Percentiles rank a stretch among this genome's conserved stretches.
phyloP scores from a whole-genome alignment of 2,113 vertebrate species.

The Coryphaenoides rupestris region DNA sequence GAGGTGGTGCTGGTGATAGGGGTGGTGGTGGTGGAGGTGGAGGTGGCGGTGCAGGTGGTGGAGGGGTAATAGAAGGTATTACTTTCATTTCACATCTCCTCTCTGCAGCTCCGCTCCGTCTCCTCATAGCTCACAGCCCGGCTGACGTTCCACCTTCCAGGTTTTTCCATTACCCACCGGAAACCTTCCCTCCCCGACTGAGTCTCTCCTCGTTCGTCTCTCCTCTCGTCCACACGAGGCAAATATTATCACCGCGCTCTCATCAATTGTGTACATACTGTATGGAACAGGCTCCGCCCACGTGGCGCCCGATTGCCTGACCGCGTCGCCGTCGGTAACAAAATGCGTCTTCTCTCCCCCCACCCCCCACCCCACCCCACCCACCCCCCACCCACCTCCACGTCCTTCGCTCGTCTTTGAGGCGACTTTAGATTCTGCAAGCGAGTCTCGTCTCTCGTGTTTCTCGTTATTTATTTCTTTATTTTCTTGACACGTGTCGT shows the following conservation, averaged over 20 bases:
- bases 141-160: slow-evolving; percentile 58
- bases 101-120: slow-evolving; percentile 41
- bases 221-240: slow-evolving; percentile 22
- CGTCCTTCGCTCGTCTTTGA: slow-evolving; percentile 64
- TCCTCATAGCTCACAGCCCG: slow-evolving; percentile 69
- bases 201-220: slow-evolving; percentile 1
- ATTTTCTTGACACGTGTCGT: slow-evolving; percentile 5
- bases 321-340: background rate
- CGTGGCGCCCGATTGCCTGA: slow-evolving; percentile 13
- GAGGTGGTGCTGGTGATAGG: too few species aligned
- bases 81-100: slow-evolving; percentile 72
- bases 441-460: slow-evolving; percentile 27
- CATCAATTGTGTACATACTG: slow-evolving; percentile 59
- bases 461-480: slow-evolving; percentile 4
- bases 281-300: slow-evolving; percentile 38
- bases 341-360: too few species aligned
- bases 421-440: slow-evolving; percentile 53
- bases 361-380: too few species aligned
- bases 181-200: slow-evolving; percentile 20
- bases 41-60: background rate
- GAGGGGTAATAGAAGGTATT: slow-evolving; percentile 72
- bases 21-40: background rate
- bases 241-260: slow-evolving; percentile 61
- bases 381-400: too few species aligned
- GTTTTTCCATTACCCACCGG: slow-evolving; percentile 53